Evolutionary conservation across 2,888 invertebrate species (phyloP), one percentile per base, ranked within the genome.

Genomic region (Matsumyia berberina): DNA sequence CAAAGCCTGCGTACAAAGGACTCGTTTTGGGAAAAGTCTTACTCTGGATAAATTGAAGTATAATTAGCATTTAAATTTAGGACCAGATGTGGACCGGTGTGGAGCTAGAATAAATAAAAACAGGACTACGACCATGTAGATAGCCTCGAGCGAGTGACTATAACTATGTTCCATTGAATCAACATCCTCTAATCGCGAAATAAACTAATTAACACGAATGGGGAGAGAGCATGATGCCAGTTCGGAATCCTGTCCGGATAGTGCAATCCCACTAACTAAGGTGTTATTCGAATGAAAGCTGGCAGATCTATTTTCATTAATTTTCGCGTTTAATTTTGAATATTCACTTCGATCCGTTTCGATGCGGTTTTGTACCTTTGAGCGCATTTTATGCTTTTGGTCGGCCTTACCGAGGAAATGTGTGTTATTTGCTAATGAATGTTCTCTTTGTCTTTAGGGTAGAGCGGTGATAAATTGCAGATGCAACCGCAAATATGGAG

Each of bases 321-420:
- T 55, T 55, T 55, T 35, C 44, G 24, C 17, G 53, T 24, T 53
- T 44, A 73, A 53, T 73, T 64, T 64, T 6, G 44, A 73, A 69
- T 31, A 55, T 33, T 15, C 15, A 15, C 55, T 33, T 29, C 15
- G 29, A 51, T 49, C 37, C 53, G 42, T 67, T 67, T 55, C 33
- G 33, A 67, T 67, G 67, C 11, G 67, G 51, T 49, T n/a, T 49
- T n/a, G 33, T 0, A n/a, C 31, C 33, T 31, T 33, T 15, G 29
- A 31, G n/a, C 44, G n/a, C 44, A 4, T 5, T 46, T 19, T 19
- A 2, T 51, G 24, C 4, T 24, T 37, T 8, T 49, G 11, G 6
- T 46, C 29, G 6, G 11, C n/a, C 9, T 12, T 24, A 24, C 24
- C 24, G n/a, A n/a, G n/a, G n/a, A 17, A 11, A 8, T 33, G 33